phyloP scores from a whole-genome alignment of 2,888 invertebrate species.

The Poecilobothrus nobilitatus region DNA sequence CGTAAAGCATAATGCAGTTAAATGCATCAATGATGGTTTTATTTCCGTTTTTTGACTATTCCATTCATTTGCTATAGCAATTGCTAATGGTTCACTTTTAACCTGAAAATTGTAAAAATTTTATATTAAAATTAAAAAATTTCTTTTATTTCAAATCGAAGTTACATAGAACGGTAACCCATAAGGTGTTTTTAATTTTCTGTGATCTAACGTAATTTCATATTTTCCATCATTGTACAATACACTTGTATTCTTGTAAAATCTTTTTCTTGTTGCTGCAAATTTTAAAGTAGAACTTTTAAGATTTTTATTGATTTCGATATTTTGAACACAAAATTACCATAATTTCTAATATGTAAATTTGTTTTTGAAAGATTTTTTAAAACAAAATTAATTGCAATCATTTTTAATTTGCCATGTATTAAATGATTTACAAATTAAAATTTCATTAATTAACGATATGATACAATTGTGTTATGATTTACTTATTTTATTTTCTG shows the following conservation, averaged over 20 bases:
- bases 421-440: too few species aligned
- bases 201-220: constrained; percentile 82
- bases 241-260: constrained; percentile 66
- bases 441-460: too few species aligned
- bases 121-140: neutral
- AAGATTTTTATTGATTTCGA: neutral
- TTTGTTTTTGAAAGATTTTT: too few species aligned
- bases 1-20: constrained; percentile 87
- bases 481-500: too few species aligned
- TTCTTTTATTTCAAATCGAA: constrained; percentile 17
- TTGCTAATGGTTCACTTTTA: constrained; percentile 76
- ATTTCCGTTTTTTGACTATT: constrained; percentile 73
- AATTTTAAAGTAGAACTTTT: neutral
- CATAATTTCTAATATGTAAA: neutral
- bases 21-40: constrained; percentile 74
- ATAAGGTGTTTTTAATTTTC: constrained; percentile 82
- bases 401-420: too few species aligned
- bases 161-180: constrained; percentile 68
- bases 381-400: too few species aligned
- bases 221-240: constrained; percentile 60
- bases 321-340: neutral
- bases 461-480: too few species aligned
- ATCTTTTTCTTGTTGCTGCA: constrained; percentile 53
- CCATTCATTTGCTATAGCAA: constrained; percentile 94
- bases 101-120: constrained; percentile 54